Base-by-base conservation (phyloP, 2,888 invertebrate genomes). In the Macropis europaea region DNA sequence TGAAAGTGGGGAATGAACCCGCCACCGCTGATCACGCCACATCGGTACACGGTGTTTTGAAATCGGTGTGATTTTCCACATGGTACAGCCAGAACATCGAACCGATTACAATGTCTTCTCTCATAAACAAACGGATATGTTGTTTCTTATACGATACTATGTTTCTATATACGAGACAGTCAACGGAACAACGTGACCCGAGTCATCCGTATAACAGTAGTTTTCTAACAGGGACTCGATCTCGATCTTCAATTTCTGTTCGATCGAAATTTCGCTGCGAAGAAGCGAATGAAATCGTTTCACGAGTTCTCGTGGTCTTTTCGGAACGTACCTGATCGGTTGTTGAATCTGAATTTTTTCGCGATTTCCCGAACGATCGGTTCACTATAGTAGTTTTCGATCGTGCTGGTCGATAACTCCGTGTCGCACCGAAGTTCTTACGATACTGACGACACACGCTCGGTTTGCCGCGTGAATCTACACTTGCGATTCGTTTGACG, bases 381-480 rank as follows among this genome's bases (percentile, higher is more conserved):
- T 42, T 40, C n/a, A 6, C 11, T 32, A 30, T 24, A 30, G 13
- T 54, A 36, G 3, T 15, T 32, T 13, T 7, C 3, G 5, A 3
- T 34, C 2, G 15, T 61, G 50, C 13, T 32, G 15, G 1, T 38
- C 3, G 28, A 48, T 40, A 63, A 42, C 36, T 59, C 62, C 59
- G 30, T 17, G 15, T 48, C 15, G 24, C 32, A 53, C 57, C 57
- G 50, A 54, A 30, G 72, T 66, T 61, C 61, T 53, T 53, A 34
- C 48, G 56, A 66, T 53, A 73, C 73, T 73, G 66, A 57, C 17
- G 56, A 45, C 38, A 45, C 38, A 45, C 54, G 32, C 22, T 0
- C 57, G 43, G 26, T 63, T 56, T 54, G 15, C 36, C 42, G 57
- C 67, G 53, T 19, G 47, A 60, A 22, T 24, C 45, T 6, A 40